Base-by-base conservation (phyloP, 2,888 invertebrate genomes). In the Epirrhoe tristata region DNA sequence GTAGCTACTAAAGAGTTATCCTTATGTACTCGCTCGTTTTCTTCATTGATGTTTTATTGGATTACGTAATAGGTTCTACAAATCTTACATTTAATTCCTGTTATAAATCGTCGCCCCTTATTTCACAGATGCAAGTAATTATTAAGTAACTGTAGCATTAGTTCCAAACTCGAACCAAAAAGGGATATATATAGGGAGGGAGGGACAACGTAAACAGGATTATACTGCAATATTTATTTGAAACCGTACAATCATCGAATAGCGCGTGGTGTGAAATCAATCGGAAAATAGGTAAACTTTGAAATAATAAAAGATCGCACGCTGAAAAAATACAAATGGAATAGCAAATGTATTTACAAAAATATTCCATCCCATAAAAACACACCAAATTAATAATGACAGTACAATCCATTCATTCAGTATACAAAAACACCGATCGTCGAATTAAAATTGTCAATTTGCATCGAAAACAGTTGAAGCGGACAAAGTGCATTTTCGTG, bases 381-480 rank as follows among this genome's bases (percentile, higher is more conserved):
- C n/a, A 48, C 31, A 32, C 50, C 57, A 58, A 57, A 62, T 60
- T 56, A 54, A 60, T 59, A 65, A 54, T 57, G 57, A 52, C 66
- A 58, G 48, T 57, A 59, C 52, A 53, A 57, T 60, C 53, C 16
- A 53, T 67, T 54, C 52, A 58, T 58, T 46, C 48, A 5, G n/a
- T 50, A 17, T 53, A 51, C 58, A 58, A 59, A 58, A 66, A 66
- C 56, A 64, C 24, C 58, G 58, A 58, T 60, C 58, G 31, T 53
- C 62, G 67, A 67, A 69, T 69, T 67, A 69, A 66, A 73, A 63
- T 55, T 66, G 62, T 53, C 71, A 65, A 67, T 70, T 67, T 62
- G 61, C 67, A 65, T 64, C 60, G 69, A 58, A 54, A 61, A 66
- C 67, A 50, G 67, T 67, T 69, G 66, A 32, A 67, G 64, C 52